Conservation (phyloP, 1,140 invertebrate genomes). For the Macrobrachium rosenbergii region DNA sequence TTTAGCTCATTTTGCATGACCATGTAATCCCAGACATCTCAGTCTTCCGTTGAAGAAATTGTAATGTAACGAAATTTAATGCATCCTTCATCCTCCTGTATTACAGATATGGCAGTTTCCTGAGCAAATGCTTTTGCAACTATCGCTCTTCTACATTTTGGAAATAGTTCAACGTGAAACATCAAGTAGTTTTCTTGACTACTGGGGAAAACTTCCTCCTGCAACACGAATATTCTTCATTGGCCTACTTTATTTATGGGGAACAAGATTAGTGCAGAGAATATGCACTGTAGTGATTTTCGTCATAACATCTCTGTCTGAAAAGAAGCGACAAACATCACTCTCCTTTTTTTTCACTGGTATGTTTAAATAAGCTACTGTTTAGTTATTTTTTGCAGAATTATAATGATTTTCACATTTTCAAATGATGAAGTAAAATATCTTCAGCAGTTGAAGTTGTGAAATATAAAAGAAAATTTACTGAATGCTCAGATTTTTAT, state of each 20-base stretch:
- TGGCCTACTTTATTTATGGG: conserved; percentile 40
- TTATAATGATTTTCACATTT: not conserved
- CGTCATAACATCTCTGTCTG: conserved; percentile 43
- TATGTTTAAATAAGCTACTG: conserved; percentile 6
- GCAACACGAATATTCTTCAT: conserved; percentile 45
- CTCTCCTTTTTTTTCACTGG: conserved; percentile 44
- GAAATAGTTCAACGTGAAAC: conserved; percentile 23
- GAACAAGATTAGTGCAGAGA: conserved; percentile 18
- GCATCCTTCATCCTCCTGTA: not conserved
- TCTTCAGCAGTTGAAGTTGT: no score
- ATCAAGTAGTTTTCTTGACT: not conserved
- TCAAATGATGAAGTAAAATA: not conserved
- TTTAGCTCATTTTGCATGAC: no score
- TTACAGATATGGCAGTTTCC: conserved; percentile 59
- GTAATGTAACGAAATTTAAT: conserved; percentile 1
- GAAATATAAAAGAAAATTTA: no score
- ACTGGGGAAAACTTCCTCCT: conserved; percentile 21
- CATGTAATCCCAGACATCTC: no score
- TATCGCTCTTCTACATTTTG: conserved; percentile 43
- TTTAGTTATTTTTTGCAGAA: not conserved
- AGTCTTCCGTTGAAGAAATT: no score
- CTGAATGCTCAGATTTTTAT: no score
- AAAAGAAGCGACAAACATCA: conserved; percentile 42
- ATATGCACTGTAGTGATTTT: conserved; percentile 44
- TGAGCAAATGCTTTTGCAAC: conserved; percentile 43